Conservation (phyloP, 2,888 invertebrate species). For the Cantharis nigra region DNA sequence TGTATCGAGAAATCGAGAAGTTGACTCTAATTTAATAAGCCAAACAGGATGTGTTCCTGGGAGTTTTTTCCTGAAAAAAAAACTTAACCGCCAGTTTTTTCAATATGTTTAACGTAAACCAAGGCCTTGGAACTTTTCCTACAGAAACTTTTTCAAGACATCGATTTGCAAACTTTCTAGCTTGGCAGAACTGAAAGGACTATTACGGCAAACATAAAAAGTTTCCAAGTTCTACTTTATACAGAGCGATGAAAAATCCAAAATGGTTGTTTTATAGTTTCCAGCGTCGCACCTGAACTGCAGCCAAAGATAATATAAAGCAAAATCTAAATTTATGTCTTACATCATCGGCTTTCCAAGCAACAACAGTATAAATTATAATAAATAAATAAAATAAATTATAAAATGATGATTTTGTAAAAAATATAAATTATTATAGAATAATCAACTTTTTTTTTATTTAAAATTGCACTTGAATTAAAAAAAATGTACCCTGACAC, state of each 20-base stretch:
- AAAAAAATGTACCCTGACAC: slow-evolving; percentile 19
- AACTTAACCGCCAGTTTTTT: neutral
- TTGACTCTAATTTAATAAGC: neutral
- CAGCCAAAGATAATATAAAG: slow-evolving; percentile 9
- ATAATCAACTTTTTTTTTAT: neutral
- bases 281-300: neutral
- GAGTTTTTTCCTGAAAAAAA: neutral
- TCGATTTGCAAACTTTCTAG: neutral
- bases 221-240: neutral
- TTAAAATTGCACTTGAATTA: slow-evolving; percentile 21
- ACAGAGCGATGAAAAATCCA: neutral
- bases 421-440: too few relatives aligned
- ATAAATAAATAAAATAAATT: neutral
- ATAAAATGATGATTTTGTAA: too few relatives aligned
- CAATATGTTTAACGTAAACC: neutral
- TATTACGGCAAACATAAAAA: neutral
- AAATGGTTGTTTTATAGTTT: neutral
- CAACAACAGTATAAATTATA: slow-evolving; percentile 4
- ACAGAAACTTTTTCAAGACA: neutral
- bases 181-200: neutral
- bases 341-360: slow-evolving; percentile 6
- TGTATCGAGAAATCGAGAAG: neutral
- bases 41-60: neutral
- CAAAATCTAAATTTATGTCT: slow-evolving; percentile 8
- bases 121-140: slow-evolving; percentile 9